Base-by-base conservation (phyloP, 2,888 invertebrate species). In the Peribatodes rhomboidaria region DNA sequence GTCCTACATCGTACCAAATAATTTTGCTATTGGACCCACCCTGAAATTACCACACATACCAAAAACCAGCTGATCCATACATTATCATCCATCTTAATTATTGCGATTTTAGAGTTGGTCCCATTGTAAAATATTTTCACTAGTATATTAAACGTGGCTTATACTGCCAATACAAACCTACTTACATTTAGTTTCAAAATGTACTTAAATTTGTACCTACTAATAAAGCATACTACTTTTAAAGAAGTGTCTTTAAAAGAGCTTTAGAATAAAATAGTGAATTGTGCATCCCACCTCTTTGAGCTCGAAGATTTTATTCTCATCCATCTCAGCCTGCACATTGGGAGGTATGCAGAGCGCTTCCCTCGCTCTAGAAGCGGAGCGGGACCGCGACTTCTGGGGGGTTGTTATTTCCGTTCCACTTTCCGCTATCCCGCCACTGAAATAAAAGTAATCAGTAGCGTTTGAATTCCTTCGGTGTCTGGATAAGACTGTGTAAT, bases 291-390 rank as follows among this genome's bases (percentile, higher is more conserved):
- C 13, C 13, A 95, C 95, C 94, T 95, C 95, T 85, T 95, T 95
- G n/a, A 95, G 82, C 78, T 95, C 95, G 62, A 94, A 94, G 69
- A 95, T 84, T 83, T 95, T 95, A 67, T 85, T 87, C 75, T 95
- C 94, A 72, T 95, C 95, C 71, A 95, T 83, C 75, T 95, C 95
- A 22, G 94, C 90, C 53, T 94, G 79, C 13, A 94, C 92, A 73
- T 94, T 92, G n/a, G 88, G 83, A 11, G 90, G 88, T 70, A 92
- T 82, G 68, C 80, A 85, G 10, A 91, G 84, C 14, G 90, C 87
- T 69, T 92, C 90, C 27, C 92, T 81, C 9, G 89, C 91, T 72
- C 75, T 84, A 0, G 90, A 91, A 7, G 85, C 86, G 3, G 92
- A 90, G 44, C 90, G 82, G 11, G 89, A 87, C 69, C 90, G 80